Evolutionary conservation across 2,113 vertebrate species (phyloP).

Genomic region (Xerus inauris): DNA sequence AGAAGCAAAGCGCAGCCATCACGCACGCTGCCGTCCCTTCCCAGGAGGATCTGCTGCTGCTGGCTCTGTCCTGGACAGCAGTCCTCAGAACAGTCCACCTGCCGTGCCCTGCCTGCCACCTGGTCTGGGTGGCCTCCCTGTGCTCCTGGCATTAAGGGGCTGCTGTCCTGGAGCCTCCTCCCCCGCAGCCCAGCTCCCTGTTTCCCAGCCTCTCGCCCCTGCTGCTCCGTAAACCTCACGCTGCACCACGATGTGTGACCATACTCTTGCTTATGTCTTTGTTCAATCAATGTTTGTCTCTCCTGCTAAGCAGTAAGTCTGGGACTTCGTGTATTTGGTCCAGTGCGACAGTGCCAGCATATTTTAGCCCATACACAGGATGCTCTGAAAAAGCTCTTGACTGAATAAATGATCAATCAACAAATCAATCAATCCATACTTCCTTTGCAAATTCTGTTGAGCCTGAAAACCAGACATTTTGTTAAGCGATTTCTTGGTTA

Average conservation of each 20-base stretch:
- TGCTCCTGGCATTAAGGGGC: too few relatives aligned
- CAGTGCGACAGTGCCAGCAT: too few relatives aligned
- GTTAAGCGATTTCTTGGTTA: not conserved
- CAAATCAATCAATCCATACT: not conserved
- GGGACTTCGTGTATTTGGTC: not conserved
- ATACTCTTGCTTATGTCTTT: not conserved
- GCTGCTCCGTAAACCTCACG: not conserved
- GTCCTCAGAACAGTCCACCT: rapidly evolving
- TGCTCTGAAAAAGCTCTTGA: not conserved
- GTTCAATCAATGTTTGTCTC: not conserved
- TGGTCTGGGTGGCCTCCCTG: too few relatives aligned
- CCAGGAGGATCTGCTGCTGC: rapidly evolving
- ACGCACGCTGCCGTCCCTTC: rapidly evolving
- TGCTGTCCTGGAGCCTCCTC: rapidly evolving
- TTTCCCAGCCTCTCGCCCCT: rapidly evolving
- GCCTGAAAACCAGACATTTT: not conserved
- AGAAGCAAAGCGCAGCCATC: rapidly evolving
- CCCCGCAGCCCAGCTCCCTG: rapidly evolving
- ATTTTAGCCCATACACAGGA: not conserved
- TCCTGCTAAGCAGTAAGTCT: not conserved
- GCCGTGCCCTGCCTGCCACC: too few relatives aligned
- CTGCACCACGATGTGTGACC: rapidly evolving
- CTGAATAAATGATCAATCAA: not conserved
- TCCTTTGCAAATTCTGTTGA: not conserved
- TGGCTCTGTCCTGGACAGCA: not conserved